A percentile compares a stretch with the other conserved stretches of the same genome.
Evolutionary conservation across 2,113 vertebrate species (phyloP).

Genomic region (Pluvialis apricaria): DNA sequence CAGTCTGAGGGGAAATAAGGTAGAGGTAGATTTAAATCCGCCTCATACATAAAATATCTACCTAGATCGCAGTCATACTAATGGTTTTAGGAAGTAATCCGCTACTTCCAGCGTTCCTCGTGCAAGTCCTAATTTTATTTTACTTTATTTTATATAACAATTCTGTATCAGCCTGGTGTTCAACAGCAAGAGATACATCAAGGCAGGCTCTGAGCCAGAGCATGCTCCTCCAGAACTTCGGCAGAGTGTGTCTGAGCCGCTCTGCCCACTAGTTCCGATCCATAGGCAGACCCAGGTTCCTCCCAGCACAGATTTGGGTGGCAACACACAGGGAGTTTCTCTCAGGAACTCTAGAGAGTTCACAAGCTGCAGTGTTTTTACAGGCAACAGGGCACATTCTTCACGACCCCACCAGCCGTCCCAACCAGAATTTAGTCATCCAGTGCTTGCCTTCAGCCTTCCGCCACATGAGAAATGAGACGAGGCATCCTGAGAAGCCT

Average conservation of each 20-base stretch:
- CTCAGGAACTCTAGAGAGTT: accelerated
- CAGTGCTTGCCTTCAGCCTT: background rate
- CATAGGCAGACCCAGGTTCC: background rate
- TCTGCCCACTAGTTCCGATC: background rate
- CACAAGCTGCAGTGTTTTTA: background rate
- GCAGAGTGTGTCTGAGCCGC: background rate
- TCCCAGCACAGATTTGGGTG: background rate
- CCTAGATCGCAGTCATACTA: background rate
- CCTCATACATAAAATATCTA: background rate
- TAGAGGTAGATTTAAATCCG: background rate
- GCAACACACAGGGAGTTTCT: background rate
- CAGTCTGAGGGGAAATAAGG: background rate
- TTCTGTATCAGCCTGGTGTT: background rate
- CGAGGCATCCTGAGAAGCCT: background rate
- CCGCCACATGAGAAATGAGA: background rate
- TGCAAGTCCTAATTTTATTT: background rate
- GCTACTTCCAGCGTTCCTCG: background rate
- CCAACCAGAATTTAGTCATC: background rate
- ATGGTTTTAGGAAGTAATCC: background rate
- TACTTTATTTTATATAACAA: background rate
- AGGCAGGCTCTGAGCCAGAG: background rate
- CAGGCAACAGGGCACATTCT: accelerated
- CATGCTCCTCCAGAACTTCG: background rate
- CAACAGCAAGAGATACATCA: background rate
- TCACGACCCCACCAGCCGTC: background rate